Evolutionary conservation across 92 coral and sea anemone genomes (phyloP), one percentile per base, ranked within the genome.

Genomic region (Epizoanthus ramosus): DNA sequence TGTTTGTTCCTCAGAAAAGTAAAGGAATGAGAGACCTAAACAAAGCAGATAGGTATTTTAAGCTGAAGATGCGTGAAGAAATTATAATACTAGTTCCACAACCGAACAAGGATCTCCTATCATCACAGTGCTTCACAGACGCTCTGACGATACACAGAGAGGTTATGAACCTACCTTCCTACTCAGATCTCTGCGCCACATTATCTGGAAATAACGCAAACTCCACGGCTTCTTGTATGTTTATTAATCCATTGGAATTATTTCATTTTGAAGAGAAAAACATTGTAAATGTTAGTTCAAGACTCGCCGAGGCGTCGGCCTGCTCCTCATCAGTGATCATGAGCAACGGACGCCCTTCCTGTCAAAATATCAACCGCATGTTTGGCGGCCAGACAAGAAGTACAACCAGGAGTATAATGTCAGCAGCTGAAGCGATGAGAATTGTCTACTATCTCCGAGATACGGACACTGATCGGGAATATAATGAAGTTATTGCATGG

Each of bases 1-100:
- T 95, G 9, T 95, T 93, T 74, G 87, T 95, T 4, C 98, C 98
- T 1, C 95, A 95, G 79, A 71, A 80, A 53, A 95, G 98, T 84
- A 84, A 88, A 63, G 87, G 98, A 68, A 83, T 88, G 77, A 80
- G 84, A 47, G 92, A 95, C 67, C 45, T 95, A 23, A 23, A 91
- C 24, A 85, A 73, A 13, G 98, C 98, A 41, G 79, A 90, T 52
- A 86, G 76, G 37, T 68, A 88, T 85, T 93, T 93, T 58, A 47
- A 86, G 72, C 76, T 93, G 63, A 88, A 91, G 33, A 56, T 82
- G 47, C 89, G 97, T 23, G 73, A 60, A 17, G 84, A 93, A 79
- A 80, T 74, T 17, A 71, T 91, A 69, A 74, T 93, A 17, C 85
- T 91, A 23, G 87, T 61, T 61, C 88, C 97, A 1, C 80, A 88